phyloP scores from a whole-genome alignment of 2,113 vertebrate species.

The Gallinago undulata region DNA sequence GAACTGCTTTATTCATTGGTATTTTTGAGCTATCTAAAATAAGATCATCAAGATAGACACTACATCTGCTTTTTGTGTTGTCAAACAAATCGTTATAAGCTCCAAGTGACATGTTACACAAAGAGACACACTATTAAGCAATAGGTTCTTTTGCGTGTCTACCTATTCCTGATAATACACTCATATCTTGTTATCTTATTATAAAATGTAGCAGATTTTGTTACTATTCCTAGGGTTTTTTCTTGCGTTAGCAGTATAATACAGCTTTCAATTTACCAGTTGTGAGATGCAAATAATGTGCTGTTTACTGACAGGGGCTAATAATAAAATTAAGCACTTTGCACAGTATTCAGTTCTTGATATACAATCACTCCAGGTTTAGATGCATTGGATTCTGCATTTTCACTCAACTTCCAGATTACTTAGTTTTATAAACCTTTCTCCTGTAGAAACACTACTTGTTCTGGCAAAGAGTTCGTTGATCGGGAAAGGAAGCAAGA shows the following conservation, averaged over 20 bases:
- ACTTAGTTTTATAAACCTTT: not conserved
- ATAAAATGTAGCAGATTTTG: not conserved
- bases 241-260: not conserved
- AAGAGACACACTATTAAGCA: not conserved
- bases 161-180: not conserved
- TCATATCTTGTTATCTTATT: not conserved
- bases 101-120: not conserved
- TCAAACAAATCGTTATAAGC: not conserved
- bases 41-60: not conserved
- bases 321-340: not conserved
- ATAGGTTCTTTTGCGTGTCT: not conserved
- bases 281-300: not conserved
- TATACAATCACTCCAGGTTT: not conserved
- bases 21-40: not conserved
- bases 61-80: not conserved
- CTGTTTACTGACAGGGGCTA: not conserved
- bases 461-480: not conserved
- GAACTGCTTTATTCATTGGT: too few relatives aligned
- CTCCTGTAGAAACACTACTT: not conserved
- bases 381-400: not conserved
- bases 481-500: not conserved
- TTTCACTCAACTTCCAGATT: not conserved
- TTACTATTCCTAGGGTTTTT: not conserved
- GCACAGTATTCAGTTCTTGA: not conserved
- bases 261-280: not conserved